Percentiles rank a stretch among this genome's conserved stretches.
Conservation (phyloP, 1,140 invertebrate genomes). For the Nixonia krombeini region DNA sequence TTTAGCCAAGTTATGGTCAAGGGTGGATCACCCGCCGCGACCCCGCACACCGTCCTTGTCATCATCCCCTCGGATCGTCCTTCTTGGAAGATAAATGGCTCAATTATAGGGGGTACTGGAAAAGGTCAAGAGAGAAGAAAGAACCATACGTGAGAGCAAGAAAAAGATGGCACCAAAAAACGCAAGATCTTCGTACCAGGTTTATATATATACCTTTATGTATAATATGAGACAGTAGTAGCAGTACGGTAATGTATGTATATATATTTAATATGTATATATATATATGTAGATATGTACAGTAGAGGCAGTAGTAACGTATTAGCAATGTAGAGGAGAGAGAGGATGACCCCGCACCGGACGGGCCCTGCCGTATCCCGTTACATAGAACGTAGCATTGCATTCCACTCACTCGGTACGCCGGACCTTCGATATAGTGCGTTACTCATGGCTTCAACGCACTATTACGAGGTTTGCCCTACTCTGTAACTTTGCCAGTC, state of each 20-base stretch:
- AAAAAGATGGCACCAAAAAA: slow-evolving; percentile 72
- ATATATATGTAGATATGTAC: slow-evolving; percentile 65
- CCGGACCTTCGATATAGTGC: too few relatives aligned
- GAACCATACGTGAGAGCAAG: slow-evolving; percentile 76
- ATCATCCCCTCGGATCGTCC: slow-evolving; percentile 87
- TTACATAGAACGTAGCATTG: slow-evolving; percentile 60
- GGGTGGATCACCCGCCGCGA: slow-evolving; percentile 85
- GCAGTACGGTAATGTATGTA: slow-evolving; percentile 54
- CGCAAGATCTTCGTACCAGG: slow-evolving; percentile 59
- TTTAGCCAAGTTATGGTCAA: slow-evolving; percentile 84
- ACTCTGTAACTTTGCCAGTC: too few relatives aligned
- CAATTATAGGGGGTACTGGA: slow-evolving; percentile 88
- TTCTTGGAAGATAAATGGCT: slow-evolving; percentile 87
- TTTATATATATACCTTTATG: slow-evolving; percentile 39
- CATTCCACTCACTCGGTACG: slow-evolving; percentile 50
- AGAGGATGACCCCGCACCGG: slow-evolving; percentile 66
- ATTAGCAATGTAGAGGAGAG: slow-evolving; percentile 67
- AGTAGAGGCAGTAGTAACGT: slow-evolving; percentile 67
- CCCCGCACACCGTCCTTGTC: slow-evolving; percentile 87
- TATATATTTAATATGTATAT: slow-evolving; percentile 63
- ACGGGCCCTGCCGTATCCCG: slow-evolving; percentile 63
- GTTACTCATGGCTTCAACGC: too few relatives aligned
- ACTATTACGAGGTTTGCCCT: too few relatives aligned
- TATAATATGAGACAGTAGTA: slow-evolving; percentile 42
- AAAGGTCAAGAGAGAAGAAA: slow-evolving; percentile 76